A percentile compares a stretch with the other conserved stretches of the same genome.
These are phyloP conservation scores for Trissonchulus latispiculum DNA, from an alignment of 2,888 invertebrate species.

Conservation along the genomic window DNA sequence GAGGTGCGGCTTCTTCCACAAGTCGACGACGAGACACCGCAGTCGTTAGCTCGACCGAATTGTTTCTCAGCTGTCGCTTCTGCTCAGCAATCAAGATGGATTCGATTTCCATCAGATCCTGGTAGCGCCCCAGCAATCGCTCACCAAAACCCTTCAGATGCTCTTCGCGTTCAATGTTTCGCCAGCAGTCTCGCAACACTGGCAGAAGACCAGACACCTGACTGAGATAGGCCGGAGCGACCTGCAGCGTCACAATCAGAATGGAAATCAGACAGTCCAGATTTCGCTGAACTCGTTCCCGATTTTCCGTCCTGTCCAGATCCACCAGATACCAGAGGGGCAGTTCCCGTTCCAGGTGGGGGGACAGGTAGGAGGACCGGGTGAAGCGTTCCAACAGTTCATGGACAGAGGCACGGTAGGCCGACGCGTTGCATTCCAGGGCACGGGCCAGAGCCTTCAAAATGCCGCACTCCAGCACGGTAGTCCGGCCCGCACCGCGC, in stretches of 20 bases:
- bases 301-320: background rate
- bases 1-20: conserved; percentile 24
- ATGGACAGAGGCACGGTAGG: background rate
- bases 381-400: background rate
- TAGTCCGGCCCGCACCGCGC: no score
- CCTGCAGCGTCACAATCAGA: background rate
- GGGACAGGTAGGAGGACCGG: background rate
- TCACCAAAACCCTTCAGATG: background rate
- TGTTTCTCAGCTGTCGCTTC: background rate
- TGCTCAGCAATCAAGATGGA: background rate
- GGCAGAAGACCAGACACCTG: background rate
- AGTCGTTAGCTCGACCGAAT: background rate
- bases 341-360: background rate
- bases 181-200: background rate
- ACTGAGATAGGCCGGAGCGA: background rate
- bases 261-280: background rate
- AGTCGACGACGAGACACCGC: no score
- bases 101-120: background rate
- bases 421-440: background rate
- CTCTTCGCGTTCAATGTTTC: background rate
- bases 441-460: background rate
- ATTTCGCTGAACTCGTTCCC: background rate
- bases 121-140: background rate
- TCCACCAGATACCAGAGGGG: background rate
- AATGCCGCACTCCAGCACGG: background rate